Base-by-base conservation (phyloP, 37 sponge, comb jelly and placozoan genomes). In the Amphimedon queenslandica region DNA sequence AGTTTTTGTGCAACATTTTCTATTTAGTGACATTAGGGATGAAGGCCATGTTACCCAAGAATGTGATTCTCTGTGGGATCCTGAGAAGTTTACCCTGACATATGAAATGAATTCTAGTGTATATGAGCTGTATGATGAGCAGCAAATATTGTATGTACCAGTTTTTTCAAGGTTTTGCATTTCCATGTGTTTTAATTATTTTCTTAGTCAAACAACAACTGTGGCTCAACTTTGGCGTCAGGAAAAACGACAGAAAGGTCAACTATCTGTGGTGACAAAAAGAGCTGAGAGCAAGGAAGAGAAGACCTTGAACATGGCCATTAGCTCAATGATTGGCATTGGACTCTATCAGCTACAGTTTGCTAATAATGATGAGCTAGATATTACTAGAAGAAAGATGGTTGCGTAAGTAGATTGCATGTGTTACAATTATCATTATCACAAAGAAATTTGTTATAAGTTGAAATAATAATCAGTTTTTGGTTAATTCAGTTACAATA, bases 81-180 rank as follows among this genome's bases (percentile, higher is more conserved):
- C 70, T 5, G 94, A 94, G 73, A 82, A 87, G 70, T 94, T 70
- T 58, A 78, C 82, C 21, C 79, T 94, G 63, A 90, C 80, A 2
- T 94, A 94, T 64, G 16, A 58, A 58, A 77, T 83, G 79, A 72
- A 77, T 35, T 69, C 38, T 3, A 64, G 68, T 4, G 71, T 51
- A 23, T 94, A 90, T 40, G 94, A 94, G 36, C 88, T 94, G 40
- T 90, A 92, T 29, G 94, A 94, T 61, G 84, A 90, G 57, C 90
- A 86, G 35, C 94, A 94, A 74, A 82, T 94, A 38, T 84, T 94
- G 87, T 90, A 80, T 87, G 74, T 41, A 47, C 13, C 51, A 18
- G 13, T 47, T 47, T 13, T 18, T 47, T 13, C 13, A 47, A 47
- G 8, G 51, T 47, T 47, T 47, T 60, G 21, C 27, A 60, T n/a